Conservation (phyloP, 2,888 invertebrate species). For the Callyntrura sp. region DNA sequence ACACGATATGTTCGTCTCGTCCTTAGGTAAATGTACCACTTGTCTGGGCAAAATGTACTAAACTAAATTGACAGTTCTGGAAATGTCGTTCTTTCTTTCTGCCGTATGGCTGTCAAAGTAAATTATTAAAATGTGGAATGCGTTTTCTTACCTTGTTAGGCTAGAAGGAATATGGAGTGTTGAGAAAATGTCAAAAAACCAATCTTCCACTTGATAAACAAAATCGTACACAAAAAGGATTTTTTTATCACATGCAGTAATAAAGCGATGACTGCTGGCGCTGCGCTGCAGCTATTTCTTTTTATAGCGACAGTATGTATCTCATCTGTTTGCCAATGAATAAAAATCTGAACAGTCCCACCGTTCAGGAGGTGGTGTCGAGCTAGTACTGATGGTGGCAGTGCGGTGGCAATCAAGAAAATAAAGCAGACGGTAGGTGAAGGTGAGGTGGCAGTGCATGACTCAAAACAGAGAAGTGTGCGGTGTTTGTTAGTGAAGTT, state of each 20-base stretch:
- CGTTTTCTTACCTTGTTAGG: no score
- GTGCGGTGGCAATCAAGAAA: constrained; percentile 69
- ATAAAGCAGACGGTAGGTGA: constrained; percentile 62
- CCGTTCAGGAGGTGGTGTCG: constrained; percentile 62
- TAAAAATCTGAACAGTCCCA: constrained; percentile 74
- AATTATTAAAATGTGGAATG: no score
- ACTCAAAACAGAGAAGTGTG: constrained; percentile 3
- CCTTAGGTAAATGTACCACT: no score
- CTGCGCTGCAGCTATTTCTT: background rate
- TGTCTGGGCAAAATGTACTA: no score
- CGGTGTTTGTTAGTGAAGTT: background rate
- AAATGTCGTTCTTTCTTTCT: no score
- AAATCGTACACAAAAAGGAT: no score
- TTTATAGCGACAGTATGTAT: background rate
- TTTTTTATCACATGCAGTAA: background rate
- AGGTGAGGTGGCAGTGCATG: constrained; percentile 61
- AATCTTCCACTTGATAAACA: no score
- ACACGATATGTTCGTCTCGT: no score
- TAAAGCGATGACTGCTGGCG: background rate
- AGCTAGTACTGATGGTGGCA: constrained; percentile 69
- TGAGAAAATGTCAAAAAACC: no score
- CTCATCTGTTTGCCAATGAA: constrained; percentile 73
- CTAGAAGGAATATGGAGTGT: no score
- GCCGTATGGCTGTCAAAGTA: no score
- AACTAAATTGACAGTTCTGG: no score